Evolutionary conservation across 2,888 invertebrate genomes (phyloP).

Genomic region (Adelognathus sp.): DNA sequence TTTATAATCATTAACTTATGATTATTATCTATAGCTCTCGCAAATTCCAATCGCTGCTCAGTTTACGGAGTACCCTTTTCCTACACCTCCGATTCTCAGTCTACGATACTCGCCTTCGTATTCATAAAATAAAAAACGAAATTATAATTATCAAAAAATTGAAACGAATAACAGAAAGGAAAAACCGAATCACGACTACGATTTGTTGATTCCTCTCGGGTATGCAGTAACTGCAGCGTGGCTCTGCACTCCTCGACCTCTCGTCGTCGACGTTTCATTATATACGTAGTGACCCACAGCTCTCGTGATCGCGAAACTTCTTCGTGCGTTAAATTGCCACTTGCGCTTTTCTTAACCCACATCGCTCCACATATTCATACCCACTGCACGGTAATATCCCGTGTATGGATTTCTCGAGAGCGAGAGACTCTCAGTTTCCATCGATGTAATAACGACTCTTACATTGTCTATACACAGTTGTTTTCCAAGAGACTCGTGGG

Average conservation of each 20-base stretch:
- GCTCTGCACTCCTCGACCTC: constrained; percentile 13
- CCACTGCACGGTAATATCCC: too few species aligned
- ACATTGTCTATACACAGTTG: background rate
- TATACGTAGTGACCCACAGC: too few species aligned
- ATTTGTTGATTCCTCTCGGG: background rate
- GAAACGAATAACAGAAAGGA: background rate
- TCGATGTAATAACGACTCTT: constrained; percentile 21
- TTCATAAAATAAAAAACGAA: background rate
- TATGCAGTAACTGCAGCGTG: background rate
- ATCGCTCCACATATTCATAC: too few species aligned
- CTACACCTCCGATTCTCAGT: background rate
- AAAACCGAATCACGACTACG: background rate
- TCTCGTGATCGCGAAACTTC: constrained; percentile 14
- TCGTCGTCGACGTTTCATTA: constrained; percentile 20
- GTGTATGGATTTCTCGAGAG: too few species aligned
- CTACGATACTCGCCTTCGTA: background rate
- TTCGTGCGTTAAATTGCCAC: constrained; percentile 36
- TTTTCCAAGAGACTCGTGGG: background rate
- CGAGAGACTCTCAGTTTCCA: background rate
- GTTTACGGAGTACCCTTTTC: background rate
- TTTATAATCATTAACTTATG: too few species aligned
- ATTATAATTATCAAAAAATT: too few species aligned
- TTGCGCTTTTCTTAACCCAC: constrained; percentile 8
- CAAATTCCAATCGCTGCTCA: background rate
- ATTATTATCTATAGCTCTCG: too few species aligned